Base-by-base conservation (phyloP, 1,140 invertebrate species). In the Centruroides sculpturatus region DNA sequence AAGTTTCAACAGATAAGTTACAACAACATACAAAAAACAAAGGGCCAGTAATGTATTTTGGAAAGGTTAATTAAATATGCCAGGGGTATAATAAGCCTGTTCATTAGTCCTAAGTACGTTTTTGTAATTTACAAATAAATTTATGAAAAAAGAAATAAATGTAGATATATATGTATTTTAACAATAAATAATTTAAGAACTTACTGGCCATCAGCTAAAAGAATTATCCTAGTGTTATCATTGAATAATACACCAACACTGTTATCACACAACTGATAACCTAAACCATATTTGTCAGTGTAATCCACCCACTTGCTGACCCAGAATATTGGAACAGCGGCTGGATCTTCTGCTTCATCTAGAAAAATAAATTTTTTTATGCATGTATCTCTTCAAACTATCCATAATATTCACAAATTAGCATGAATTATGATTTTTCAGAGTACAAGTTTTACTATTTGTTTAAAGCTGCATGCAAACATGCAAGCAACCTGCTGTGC, bases 261-360 rank as follows among this genome's bases (percentile, higher is more conserved):
- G 69, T 83, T 82, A 69, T 84, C 83, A 71, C 79, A 81, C 7
- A 85, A 69, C 68, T 82, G 80, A 70, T 85, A 84, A 9, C 82
- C 83, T 49, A 84, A 75, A 36, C 83, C 83, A 69, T 84, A 84
- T 67, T 83, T 83, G 70, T 84, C 82, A 5, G 81, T 82, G 69
- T 84, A 85, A 67, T 84, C 83, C 3, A 84, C 82, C 83, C 83
- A 84, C 70, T 83, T 83, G 59, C 76, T 76, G 49, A 99, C 84
- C 94, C 95, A 98, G 66, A 96, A 83, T 54, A 98, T 82, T 6
- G 96, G 95, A 66, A 93, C 86, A 4, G 86, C 82, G 8, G 85
- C 88, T 5, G 94, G 94, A 79, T 98, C 91, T 64, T 90, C 86
- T 72, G 89, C 84, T 69, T 97, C 93, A 76, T 96, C 92, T 75